Base-by-base conservation (phyloP, 2,113 vertebrate species). In the Phrynocephalus versicolor region DNA sequence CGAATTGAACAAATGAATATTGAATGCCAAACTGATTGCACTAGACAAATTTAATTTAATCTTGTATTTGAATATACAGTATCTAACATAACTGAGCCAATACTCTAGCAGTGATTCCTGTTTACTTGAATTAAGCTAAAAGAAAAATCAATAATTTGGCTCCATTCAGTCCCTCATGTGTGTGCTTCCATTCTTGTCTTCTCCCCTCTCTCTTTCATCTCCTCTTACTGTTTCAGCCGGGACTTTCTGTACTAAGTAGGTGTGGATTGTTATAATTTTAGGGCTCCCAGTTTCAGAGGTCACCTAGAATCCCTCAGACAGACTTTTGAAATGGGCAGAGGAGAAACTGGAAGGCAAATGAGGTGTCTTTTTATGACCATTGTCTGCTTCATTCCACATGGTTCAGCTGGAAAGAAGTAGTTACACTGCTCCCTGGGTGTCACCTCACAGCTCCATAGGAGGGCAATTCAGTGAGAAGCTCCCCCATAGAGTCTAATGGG, bases 1-100 rank as follows among this genome's bases (percentile, higher is more conserved):
- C 82, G 75, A 75, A 83, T 51, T 75, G 58, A 75, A 62, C 39
- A 41, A 83, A 62, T 83, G 71, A 75, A 83, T 64, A 64, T n/a
- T 45, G 39, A 45, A 75, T 41, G 37, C 33, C 37, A 75, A 83
- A 45, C 5, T 23, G 19, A 73, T 74, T 83, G 57, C 19, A 9
- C 3, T 83, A 45, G 12, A 51, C 27, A 64, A n/a, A 74, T 74
- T 73, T 2, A 37, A 23, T 82, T 25, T 82, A 37, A 23, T 82
- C 23, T 82, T 18, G 33, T 3, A 3, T 37, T 33, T 41, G 21
- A 75, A 16, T 39, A 25, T 10, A n/a, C n/a, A n/a, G n/a, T n/a
- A 45, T 62, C 58, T 75, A 37, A 64, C 13, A 35, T 8, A 33
- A 75, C 30, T 33, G 37, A 62, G 58, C 21, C 39, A 45, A n/a